phyloP scores from a whole-genome alignment of 2,113 vertebrate species.

The Mellivora capensis region DNA sequence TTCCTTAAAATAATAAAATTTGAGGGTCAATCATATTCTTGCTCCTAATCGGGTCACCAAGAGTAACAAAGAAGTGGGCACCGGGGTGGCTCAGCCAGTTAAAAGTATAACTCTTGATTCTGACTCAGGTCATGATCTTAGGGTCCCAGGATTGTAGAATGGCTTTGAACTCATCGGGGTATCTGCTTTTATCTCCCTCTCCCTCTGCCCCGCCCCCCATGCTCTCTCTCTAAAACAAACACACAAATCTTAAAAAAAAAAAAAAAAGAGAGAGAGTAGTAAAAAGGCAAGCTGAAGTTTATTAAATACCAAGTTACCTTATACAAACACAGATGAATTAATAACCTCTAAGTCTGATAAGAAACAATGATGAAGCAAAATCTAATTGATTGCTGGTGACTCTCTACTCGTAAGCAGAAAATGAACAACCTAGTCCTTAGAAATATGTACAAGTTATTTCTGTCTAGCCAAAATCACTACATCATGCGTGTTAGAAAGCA shows the following conservation, averaged over 20 bases:
- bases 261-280: not conserved
- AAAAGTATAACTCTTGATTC: not conserved
- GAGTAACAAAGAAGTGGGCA: not conserved
- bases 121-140: not conserved
- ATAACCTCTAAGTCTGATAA: not conserved
- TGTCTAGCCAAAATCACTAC: not conserved
- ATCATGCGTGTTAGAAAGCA: not conserved
- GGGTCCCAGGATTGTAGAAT: not conserved
- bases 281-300: not conserved
- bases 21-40: not conserved
- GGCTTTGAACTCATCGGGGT: not conserved
- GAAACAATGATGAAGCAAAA: not conserved
- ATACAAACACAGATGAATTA: not conserved
- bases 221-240: not conserved
- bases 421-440: not conserved
- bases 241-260: not conserved
- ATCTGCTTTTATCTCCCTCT: not conserved
- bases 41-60: not conserved
- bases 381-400: not conserved
- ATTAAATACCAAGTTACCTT: not conserved
- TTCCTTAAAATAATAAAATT: conserved; percentile 16
- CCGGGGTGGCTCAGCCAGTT: not conserved
- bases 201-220: not conserved
- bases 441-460: not conserved
- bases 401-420: not conserved